Evolutionary conservation across 2,888 invertebrate genomes (phyloP).

Genomic region (Drosophila aldrichi): DNA sequence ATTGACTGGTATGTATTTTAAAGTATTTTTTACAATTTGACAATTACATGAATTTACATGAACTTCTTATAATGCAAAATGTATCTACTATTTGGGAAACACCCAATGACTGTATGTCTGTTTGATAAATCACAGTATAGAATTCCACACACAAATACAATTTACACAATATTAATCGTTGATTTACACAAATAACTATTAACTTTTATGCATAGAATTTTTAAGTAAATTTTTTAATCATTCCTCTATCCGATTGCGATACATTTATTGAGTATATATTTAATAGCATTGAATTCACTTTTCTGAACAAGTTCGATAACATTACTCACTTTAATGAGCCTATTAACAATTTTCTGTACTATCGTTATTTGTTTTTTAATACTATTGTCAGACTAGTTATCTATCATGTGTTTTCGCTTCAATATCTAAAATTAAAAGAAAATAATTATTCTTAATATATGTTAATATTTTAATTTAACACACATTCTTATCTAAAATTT

Average conservation of each 20-base stretch:
- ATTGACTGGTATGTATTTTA: background rate
- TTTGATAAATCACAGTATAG: conserved; percentile 25
- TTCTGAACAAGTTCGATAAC: conserved; percentile 12
- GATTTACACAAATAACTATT: conserved; percentile 29
- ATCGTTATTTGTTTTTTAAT: background rate
- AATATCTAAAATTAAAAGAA: too few relatives aligned
- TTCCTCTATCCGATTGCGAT: conserved; percentile 50
- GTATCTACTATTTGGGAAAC: conserved; percentile 54
- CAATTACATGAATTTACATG: conserved; percentile 56
- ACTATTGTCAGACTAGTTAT: background rate
- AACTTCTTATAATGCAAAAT: conserved; percentile 50
- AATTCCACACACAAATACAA: conserved; percentile 14
- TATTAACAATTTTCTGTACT: background rate
- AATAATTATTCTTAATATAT: too few relatives aligned
- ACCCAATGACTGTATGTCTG: conserved; percentile 40
- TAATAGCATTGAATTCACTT: background rate
- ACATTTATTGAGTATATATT: conserved; percentile 35
- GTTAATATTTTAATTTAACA: too few relatives aligned
- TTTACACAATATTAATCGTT: conserved; percentile 30
- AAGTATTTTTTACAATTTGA: conserved; percentile 1
- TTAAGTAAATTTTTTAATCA: conserved; percentile 44
- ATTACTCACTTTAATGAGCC: background rate
- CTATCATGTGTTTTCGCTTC: too few relatives aligned
- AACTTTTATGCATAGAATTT: conserved; percentile 21
- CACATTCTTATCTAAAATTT: too few relatives aligned